Conservation (phyloP, 64 coral and sea anemone genomes). For the Dendrophyllia cribrosa region DNA sequence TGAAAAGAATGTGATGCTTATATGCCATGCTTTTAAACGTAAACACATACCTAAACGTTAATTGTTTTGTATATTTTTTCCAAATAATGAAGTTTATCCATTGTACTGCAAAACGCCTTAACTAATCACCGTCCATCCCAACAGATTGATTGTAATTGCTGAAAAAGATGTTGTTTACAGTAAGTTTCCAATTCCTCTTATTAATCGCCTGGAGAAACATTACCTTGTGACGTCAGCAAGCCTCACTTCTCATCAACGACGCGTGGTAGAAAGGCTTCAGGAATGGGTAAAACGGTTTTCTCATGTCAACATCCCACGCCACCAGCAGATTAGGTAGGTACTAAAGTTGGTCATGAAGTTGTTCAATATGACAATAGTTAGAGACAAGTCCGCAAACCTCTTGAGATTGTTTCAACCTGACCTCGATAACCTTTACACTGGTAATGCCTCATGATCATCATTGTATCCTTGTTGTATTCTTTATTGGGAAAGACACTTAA, state of each 20-base stretch:
- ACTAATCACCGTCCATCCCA: neutral
- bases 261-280: neutral
- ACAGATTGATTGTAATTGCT: conserved; percentile 79
- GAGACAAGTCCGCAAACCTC: neutral
- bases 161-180: conserved; percentile 83
- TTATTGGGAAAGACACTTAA: too few relatives aligned
- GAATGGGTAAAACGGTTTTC: conserved; percentile 48
- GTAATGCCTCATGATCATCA: neutral
- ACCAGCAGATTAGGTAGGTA: conserved; percentile 39
- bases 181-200: conserved; percentile 49
- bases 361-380: neutral
- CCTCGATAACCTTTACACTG: too few relatives aligned
- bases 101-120: too few relatives aligned
- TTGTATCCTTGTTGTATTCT: neutral
- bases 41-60: too few relatives aligned
- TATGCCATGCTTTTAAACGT: too few relatives aligned
- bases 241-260: conserved; percentile 16
- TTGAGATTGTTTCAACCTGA: too few relatives aligned
- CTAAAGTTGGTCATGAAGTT: neutral
- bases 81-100: too few relatives aligned
- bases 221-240: conserved; percentile 64
- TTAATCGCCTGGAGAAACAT: conserved; percentile 63
- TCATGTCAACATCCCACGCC: conserved; percentile 2
- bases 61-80: too few relatives aligned
- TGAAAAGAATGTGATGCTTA: too few relatives aligned